phyloP scores from a whole-genome alignment of 2,113 vertebrate genomes.

The Barnardius zonarius region DNA sequence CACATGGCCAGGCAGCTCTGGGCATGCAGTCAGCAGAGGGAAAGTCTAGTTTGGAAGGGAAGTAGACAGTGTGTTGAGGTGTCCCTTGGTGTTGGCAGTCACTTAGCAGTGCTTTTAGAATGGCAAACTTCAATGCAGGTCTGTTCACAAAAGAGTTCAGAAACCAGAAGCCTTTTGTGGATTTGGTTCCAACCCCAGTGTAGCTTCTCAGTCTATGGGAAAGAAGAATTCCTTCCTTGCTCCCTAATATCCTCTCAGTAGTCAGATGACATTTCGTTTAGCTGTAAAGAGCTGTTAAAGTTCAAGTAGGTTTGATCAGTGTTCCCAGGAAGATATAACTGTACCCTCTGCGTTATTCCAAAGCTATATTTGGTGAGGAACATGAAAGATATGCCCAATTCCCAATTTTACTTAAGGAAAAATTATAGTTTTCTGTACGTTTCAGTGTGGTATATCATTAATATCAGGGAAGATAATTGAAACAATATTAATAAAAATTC shows the following conservation, averaged over 20 bases:
- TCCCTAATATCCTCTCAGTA: background rate
- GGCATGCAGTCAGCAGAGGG: accelerated
- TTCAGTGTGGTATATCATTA: background rate
- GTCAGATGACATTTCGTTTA: background rate
- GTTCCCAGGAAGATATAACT: background rate
- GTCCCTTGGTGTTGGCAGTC: background rate
- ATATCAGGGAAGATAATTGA: background rate
- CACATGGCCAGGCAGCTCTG: background rate
- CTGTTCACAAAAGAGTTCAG: background rate
- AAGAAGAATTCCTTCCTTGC: background rate
- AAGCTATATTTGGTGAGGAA: background rate
- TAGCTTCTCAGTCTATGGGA: background rate
- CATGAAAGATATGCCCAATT: background rate
- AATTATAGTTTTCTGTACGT: background rate
- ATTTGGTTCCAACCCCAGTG: background rate
- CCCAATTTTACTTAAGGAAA: background rate
- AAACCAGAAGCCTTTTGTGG: background rate
- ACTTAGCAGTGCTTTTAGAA: background rate
- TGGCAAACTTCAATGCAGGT: background rate
- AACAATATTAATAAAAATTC: background rate
- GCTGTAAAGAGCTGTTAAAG: background rate
- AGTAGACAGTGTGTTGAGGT: background rate
- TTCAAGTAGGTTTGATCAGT: background rate
- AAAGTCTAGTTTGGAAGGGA: background rate
- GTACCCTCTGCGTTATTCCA: background rate